A percentile compares a stretch with the other conserved stretches of the same genome.
phyloP scores from a whole-genome alignment of 2,888 invertebrate species.

The Cosmopolites sordidus region DNA sequence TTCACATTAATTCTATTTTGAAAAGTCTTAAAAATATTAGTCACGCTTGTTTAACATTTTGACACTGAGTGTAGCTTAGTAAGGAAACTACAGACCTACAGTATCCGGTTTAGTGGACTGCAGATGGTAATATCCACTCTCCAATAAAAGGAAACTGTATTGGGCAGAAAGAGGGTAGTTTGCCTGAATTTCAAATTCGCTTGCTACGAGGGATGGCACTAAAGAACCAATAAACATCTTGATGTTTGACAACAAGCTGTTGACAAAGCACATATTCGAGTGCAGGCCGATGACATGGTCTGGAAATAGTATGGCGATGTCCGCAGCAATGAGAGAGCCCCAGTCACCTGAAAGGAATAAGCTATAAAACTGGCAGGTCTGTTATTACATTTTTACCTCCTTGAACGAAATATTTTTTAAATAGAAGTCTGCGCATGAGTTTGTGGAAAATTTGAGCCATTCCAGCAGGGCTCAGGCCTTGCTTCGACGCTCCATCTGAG shows the following conservation, averaged over 20 bases:
- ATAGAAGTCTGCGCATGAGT: conserved; percentile 67
- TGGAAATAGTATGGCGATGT: conserved; percentile 62
- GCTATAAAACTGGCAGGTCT: no score
- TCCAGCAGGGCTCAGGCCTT: conserved; percentile 57
- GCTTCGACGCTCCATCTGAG: conserved; percentile 54
- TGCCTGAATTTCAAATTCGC: not conserved
- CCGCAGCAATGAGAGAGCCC: conserved; percentile 63
- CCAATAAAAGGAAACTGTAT: conserved; percentile 37
- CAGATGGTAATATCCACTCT: conserved; percentile 66
- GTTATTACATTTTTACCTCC: conserved; percentile 49
- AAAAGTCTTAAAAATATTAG: no score
- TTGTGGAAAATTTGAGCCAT: conserved; percentile 59
- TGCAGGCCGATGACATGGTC: conserved; percentile 55
- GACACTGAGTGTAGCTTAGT: no score
- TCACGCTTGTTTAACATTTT: no score
- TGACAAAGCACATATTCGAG: conserved; percentile 17
- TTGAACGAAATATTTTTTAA: conserved; percentile 64
- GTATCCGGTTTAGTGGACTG: conserved; percentile 90
- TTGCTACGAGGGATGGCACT: not conserved
- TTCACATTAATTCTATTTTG: no score
- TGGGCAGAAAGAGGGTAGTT: not conserved
- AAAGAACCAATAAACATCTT: conserved; percentile 2
- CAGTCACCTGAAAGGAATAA: conserved; percentile 39
- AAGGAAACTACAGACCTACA: conserved; percentile 64
- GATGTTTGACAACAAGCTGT: not conserved